These are phyloP conservation scores for Todus mexicanus DNA, from an alignment of 2,797 vertebrate genomes.

Conservation along the genomic window DNA sequence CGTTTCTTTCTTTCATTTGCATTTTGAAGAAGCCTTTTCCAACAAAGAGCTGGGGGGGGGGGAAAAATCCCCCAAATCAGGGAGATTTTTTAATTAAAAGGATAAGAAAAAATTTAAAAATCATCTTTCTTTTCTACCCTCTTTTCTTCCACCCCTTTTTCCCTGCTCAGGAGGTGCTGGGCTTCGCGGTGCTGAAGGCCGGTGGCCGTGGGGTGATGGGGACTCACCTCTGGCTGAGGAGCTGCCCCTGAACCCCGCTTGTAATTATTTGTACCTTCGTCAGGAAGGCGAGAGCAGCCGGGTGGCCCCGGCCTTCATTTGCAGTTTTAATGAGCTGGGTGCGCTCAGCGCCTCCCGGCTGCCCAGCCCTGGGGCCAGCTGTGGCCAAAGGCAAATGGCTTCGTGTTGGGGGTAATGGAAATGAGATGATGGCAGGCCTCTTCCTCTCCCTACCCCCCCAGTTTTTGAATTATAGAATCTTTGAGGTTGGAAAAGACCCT, in stretches of 20 bases:
- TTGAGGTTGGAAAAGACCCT: no score
- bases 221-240: not conserved
- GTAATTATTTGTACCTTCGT: slow-evolving; percentile 61
- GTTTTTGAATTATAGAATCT: no score
- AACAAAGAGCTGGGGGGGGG: not conserved
- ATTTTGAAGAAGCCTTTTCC: not conserved
- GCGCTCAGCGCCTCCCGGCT: slow-evolving; percentile 21
- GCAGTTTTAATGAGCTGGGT: slow-evolving; percentile 67
- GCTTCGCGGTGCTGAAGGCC: no score
- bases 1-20: not conserved
- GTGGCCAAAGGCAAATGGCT: not conserved
- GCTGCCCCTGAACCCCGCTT: not conserved
- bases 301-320: slow-evolving; percentile 48
- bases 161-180: not conserved
- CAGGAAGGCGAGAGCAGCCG: slow-evolving; percentile 27
- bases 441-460: not conserved
- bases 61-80: not conserved
- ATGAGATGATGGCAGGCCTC: rapidly evolving
- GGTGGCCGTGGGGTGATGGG: not conserved
- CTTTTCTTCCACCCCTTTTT: not conserved
- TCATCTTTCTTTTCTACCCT: not conserved
- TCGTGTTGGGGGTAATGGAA: not conserved
- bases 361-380: not conserved
- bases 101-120: not conserved
- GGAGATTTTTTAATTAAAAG: no score